Evolutionary conservation across 2,113 vertebrate species (phyloP), one percentile per base, ranked within the genome.

Genomic region (Larimichthys polyactis): DNA sequence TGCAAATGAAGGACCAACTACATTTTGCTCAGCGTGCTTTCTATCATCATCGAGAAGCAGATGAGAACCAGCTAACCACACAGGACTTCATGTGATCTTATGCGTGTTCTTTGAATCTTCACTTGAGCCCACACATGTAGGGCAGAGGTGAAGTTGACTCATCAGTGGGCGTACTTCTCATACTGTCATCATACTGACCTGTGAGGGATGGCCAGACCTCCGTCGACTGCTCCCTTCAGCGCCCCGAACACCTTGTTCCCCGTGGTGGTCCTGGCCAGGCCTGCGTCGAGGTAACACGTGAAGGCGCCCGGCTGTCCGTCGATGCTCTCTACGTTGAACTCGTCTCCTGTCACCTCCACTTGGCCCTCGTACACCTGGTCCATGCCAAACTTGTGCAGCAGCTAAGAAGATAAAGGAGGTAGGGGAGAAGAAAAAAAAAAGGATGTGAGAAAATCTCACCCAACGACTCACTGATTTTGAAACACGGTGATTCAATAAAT

Each of bases 221-320:
- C 98, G 24, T 99, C 98, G 15, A 99, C 97, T 0, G 98, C 98
- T 67, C 98, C 98, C 89, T 99, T 99, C 65, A 99, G 94, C n/a
- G 97, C 97, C 63, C 98, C 98, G 19, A 99, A 99, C 82, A 99
- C 98, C 94, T 99, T 99, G 96, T 99, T 99, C 81, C 98, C 98
- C 74, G 98, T 99, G 46, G 97, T 98, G 90, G 98, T 99, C 90
- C 98, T 96, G 91, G 98, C 96, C 71, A 99, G 96, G n/a, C 98
- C 98, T 10, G 98, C 97, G 36, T 99, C 98, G 89, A 99, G 93
- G 89, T 98, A 99, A 90, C 98, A 99, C 0, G 98, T 98, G 90
- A 99, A 99, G 88, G 97, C 98, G 0, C 98, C 95, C 36, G 98
- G 97, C 81, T 99, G 94, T 19, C 97, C 98, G 78, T 99, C 98